These are phyloP conservation scores for Drosophila suzukii DNA, from an alignment of 1,140 invertebrate species.

Conservation along the genomic window DNA sequence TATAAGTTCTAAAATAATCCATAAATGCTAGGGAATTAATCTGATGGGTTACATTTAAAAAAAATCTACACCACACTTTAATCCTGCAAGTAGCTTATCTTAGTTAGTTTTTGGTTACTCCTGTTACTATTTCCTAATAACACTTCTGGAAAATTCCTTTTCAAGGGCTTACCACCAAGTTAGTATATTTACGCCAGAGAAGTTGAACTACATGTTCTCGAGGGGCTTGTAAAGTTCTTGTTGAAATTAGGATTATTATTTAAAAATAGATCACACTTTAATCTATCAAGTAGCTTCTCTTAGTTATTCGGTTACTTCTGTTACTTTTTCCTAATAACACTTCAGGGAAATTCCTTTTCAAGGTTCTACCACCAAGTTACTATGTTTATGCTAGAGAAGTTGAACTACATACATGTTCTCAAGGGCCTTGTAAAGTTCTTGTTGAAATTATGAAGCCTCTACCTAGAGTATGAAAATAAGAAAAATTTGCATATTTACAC, in stretches of 20 bases:
- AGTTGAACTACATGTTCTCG: not conserved
- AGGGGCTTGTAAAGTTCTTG: not conserved
- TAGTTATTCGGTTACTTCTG: not conserved
- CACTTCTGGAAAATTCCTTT: not conserved
- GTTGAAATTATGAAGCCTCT: not conserved
- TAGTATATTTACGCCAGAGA: not conserved
- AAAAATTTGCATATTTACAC: conserved; percentile 75
- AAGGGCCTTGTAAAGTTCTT: not conserved
- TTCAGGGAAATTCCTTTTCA: not conserved
- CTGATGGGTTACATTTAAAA: no score
- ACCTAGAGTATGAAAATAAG: conserved; percentile 34
- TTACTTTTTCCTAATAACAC: not conserved
- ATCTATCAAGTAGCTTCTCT: not conserved
- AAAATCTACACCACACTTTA: no score
- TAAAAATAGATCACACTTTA: not conserved
- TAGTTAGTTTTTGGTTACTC: not conserved
- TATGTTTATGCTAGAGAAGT: not conserved
- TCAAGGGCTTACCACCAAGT: not conserved
- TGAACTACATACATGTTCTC: not conserved
- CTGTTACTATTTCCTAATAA: not conserved
- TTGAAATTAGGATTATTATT: not conserved
- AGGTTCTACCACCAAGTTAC: not conserved
- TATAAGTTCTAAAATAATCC: no score
- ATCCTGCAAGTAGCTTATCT: not conserved
- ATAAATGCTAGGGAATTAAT: no score